Evolutionary conservation across 2,888 invertebrate species (phyloP), one percentile per base, ranked within the genome.

Genomic region (Junonia oenone): DNA sequence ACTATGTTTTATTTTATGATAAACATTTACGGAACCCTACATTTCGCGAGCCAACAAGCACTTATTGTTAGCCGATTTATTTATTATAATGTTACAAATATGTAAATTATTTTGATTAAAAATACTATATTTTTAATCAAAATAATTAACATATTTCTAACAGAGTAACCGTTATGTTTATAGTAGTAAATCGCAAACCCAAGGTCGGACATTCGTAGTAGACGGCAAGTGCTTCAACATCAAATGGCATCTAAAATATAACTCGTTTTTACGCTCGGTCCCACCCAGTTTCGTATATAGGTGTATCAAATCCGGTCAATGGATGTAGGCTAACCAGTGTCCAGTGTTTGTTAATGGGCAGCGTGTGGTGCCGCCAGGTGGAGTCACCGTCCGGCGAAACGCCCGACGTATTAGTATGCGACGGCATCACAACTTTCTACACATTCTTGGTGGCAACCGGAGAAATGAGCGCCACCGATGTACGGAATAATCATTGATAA

Each of bases 401-500:
- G 79, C 66, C 69, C 70, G 68, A 68, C 68, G 78, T 69, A 89
- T 89, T 89, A 90, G 88, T 89, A 90, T 90, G 90, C 89, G 81
- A 74, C 78, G 78, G 81, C 82, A 84, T 83, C 83, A 85, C 83
- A 82, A 90, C 90, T 90, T 90, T 90, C 90, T 83, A 88, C 82
- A 85, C 89, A 90, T 90, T 89, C 90, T 84, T 87, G 76, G 75
- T 76, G 76, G 73, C 76, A 72, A 71, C 72, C 73, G 81, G 87
- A 84, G 88, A 89, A 87, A 88, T 83, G 85, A 75, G 75, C 74
- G 75, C 77, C 78, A 75, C 76, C 78, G 76, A 80, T 81, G 78
- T 77, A 76, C 75, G 67, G 68, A 68, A 68, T 65, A 68, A 68
- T 71, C 64, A 66, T 63, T 61, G 43, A 63, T 62, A 48, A 51